Conservation (phyloP, 1,140 invertebrate genomes). For the Scaptomyza montana region DNA sequence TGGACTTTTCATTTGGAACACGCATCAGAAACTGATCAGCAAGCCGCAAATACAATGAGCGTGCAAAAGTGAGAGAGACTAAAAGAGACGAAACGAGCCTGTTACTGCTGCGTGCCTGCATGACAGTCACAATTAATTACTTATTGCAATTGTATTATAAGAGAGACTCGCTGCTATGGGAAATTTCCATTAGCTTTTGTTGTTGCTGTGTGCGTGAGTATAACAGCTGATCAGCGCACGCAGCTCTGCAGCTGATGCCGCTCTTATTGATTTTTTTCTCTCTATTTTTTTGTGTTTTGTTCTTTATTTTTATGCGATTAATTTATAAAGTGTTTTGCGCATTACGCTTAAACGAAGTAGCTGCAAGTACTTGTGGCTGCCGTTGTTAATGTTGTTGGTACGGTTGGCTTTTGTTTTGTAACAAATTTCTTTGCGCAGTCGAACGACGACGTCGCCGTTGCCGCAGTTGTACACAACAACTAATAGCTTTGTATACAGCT, state of each 20-base stretch:
- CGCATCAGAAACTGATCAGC: constrained; percentile 50
- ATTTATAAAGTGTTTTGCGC: constrained; percentile 29
- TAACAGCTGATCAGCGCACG: constrained; percentile 67
- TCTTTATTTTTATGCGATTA: constrained; percentile 13
- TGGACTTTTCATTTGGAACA: constrained; percentile 68
- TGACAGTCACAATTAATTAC: constrained; percentile 43
- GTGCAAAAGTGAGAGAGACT: constrained; percentile 16
- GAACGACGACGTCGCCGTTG: constrained; percentile 18
- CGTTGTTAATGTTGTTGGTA: constrained; percentile 11
- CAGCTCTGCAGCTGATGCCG: constrained; percentile 45
- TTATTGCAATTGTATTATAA: constrained; percentile 49
- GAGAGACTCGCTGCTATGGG: constrained; percentile 55
- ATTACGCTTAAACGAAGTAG: constrained; percentile 36
- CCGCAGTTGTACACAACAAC: constrained; percentile 41
- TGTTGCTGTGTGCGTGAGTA: constrained; percentile 40
- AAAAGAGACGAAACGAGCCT: background rate
- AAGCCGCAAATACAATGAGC: constrained; percentile 11
- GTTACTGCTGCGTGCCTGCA: constrained; percentile 16
- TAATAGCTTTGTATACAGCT: constrained; percentile 64
- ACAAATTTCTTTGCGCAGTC: constrained; percentile 40
- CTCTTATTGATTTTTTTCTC: constrained; percentile 58
- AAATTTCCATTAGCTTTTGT: constrained; percentile 60
- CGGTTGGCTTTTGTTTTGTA: constrained; percentile 40
- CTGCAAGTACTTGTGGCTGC: constrained; percentile 15
- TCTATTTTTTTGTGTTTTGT: constrained; percentile 4